These are phyloP conservation scores for Venustaconcha ellipsiformis DNA, from an alignment of 1,140 invertebrate genomes.

Conservation along the genomic window DNA sequence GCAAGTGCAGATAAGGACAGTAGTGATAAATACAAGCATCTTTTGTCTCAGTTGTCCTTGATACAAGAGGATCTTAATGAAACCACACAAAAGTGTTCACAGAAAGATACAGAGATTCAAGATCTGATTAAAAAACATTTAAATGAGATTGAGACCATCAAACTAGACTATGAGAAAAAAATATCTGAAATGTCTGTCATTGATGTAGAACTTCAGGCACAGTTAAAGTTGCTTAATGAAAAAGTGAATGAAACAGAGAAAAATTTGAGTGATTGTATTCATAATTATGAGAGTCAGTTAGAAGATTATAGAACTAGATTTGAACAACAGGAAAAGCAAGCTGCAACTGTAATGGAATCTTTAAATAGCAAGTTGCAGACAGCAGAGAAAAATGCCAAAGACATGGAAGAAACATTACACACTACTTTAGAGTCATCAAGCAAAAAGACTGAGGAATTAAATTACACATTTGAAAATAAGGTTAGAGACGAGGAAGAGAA, in stretches of 20 bases:
- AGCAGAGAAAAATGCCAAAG: background rate
- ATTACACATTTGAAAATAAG: background rate
- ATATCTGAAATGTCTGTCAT: slow-evolving; percentile 40
- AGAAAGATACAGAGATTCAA: slow-evolving; percentile 23
- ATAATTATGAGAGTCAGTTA: slow-evolving; percentile 61
- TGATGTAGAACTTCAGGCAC: slow-evolving; percentile 57
- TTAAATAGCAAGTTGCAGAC: background rate
- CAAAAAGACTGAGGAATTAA: slow-evolving; percentile 3
- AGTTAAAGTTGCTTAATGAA: slow-evolving; percentile 55
- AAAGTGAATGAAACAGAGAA: slow-evolving; percentile 56
- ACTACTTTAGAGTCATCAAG: background rate
- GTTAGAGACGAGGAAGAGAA: slow-evolving; percentile 7
- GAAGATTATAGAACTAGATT: slow-evolving; percentile 59
- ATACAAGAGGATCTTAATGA: slow-evolving; percentile 18
- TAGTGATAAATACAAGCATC: too few species aligned
- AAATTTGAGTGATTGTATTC: slow-evolving; percentile 56
- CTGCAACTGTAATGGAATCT: too few species aligned
- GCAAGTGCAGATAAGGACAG: background rate
- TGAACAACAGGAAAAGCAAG: slow-evolving; percentile 38
- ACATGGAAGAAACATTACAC: slow-evolving; percentile 7
- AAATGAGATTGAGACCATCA: slow-evolving; percentile 16
- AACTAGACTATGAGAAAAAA: slow-evolving; percentile 39
- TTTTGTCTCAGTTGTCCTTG: too few species aligned
- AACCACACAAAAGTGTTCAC: slow-evolving; percentile 11
- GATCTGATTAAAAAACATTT: slow-evolving; percentile 8